Evolutionary conservation across 30 jellyfish, hydroid and myxozoan genomes (phyloP).

Genomic region (Hydra vulgaris): DNA sequence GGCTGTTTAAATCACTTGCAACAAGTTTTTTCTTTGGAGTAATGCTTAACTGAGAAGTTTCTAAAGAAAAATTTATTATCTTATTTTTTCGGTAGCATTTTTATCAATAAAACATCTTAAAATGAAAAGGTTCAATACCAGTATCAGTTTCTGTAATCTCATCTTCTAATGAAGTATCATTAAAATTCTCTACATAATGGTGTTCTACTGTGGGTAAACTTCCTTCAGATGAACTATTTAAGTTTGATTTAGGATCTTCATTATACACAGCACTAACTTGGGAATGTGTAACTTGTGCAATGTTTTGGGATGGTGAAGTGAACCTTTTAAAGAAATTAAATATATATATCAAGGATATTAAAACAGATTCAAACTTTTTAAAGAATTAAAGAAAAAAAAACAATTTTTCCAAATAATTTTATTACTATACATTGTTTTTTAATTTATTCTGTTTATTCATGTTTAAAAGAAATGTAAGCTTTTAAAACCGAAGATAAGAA

Average conservation of each 20-base stretch:
- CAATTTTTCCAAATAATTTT: too few relatives aligned
- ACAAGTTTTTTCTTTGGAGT: not conserved
- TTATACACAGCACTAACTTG: conserved; percentile 34
- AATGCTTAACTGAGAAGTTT: not conserved
- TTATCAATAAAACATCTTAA: not conserved
- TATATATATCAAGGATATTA: not conserved
- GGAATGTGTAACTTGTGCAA: conserved; percentile 14
- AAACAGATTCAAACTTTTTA: too few relatives aligned
- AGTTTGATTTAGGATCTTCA: not conserved
- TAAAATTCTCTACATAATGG: conserved; percentile 24
- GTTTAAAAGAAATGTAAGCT: too few relatives aligned
- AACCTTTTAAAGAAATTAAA: not conserved
- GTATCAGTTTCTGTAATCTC: conserved; percentile 14
- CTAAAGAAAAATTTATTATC: not conserved
- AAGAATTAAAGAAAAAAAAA: too few relatives aligned
- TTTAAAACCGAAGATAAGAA: too few relatives aligned
- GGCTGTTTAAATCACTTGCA: not conserved
- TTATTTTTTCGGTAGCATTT: not conserved
- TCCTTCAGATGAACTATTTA: conserved; percentile 21
- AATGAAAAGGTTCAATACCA: not conserved
- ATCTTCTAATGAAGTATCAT: conserved; percentile 75
- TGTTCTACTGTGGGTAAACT: not conserved
- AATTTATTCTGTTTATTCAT: too few relatives aligned
- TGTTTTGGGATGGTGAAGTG: not conserved
- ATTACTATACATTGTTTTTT: too few relatives aligned